Percentiles rank a stretch among this genome's conserved stretches.
Evolutionary conservation across 2,113 vertebrate species (phyloP).

Genomic region (Odobenus rosmarus): DNA sequence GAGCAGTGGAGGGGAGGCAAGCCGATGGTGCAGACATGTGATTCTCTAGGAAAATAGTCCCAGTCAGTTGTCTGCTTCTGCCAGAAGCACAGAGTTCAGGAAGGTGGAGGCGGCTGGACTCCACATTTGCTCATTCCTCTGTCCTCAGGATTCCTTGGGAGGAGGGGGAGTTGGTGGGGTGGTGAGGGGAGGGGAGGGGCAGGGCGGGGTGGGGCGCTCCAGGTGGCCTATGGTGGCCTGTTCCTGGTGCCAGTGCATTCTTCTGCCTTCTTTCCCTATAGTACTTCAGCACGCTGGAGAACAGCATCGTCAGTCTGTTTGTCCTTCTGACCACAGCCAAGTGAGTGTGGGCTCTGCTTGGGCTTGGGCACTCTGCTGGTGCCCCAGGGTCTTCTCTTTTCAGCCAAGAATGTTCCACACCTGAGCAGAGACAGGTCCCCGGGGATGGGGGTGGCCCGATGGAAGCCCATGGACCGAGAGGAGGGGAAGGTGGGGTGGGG

Average conservation of each 20-base stretch:
- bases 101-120: accelerated
- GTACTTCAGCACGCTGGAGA: conserved; percentile 98
- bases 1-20: not conserved
- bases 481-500: not conserved
- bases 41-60: not conserved
- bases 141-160: not conserved
- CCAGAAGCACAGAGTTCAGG: not conserved
- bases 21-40: not conserved
- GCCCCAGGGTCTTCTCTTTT: not conserved
- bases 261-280: conserved; percentile 75
- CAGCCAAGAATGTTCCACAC: not conserved
- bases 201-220: accelerated
- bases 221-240: not conserved
- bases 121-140: accelerated
- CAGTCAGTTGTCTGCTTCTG: not conserved
- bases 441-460: not conserved
- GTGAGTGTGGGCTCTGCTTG: conserved; percentile 85
- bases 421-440: not conserved
- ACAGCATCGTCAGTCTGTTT: conserved; percentile 97
- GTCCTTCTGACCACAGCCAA: conserved; percentile 98
- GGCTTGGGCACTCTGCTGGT: not conserved
- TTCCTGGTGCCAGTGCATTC: accelerated
- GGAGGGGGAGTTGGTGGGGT: not conserved
- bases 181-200: too few species aligned
- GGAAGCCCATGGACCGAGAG: not conserved